Evolutionary conservation across 2,113 vertebrate species (phyloP), one percentile per base, ranked within the genome.

Genomic region (Leptobrachium leishanense): DNA sequence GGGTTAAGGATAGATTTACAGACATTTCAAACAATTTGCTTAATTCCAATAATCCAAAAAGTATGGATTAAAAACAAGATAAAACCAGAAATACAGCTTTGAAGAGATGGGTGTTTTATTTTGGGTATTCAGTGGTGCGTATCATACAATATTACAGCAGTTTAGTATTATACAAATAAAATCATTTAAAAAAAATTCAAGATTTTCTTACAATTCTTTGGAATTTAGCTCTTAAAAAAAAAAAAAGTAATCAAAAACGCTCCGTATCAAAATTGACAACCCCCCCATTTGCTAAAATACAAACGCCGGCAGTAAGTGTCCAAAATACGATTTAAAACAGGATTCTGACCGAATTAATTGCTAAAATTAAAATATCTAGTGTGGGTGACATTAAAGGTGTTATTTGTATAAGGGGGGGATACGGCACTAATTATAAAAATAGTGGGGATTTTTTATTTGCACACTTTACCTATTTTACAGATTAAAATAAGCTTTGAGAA

Each of bases 131-230:
- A 68, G 42, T 5, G 43, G 44, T 73, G 62, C 31, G 53, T 72
- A 84, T 81, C 15, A 79, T 86, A 89, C 87, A 88, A 83, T 74
- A 87, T 85, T 76, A 87, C 89, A 87, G 85, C 72, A 5, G 83
- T 83, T 88, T 85, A 87, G 87, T 86, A 88, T 89, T 44, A 84
- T 90, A 91, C 87, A 90, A 31, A 85, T 59, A 86, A 54, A 79
- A 85, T 69, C 68, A 88, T 88, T 85, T 87, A 82, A 88, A 87
- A 88, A 89, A 85, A 85, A 87, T 84, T 87, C 87, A 88, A 85
- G 20, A 89, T 76, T 83, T 89, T 82, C 87, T 85, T 85, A 88
- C 85, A 85, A 82, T 44, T 91, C 90, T 91, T 91, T 91, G 90
- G 90, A 83, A 88, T 85, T 87, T 15, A 90, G 89, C 89, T 85